Evolutionary conservation across 2,888 invertebrate genomes (phyloP), one percentile per base, ranked within the genome.

Genomic region (Dynastes maya): DNA sequence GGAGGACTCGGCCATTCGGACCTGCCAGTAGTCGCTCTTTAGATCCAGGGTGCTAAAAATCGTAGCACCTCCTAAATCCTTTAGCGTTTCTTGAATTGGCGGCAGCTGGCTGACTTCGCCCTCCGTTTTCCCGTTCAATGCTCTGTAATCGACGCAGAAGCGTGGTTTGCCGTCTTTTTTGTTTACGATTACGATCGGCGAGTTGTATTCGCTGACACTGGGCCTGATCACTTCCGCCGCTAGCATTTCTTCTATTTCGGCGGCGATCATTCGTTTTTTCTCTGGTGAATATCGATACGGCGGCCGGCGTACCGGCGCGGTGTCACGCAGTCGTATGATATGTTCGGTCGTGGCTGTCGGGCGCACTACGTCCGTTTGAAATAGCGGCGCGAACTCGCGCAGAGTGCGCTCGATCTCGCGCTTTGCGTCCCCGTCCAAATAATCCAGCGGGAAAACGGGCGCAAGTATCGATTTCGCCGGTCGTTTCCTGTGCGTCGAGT

Each of bases 1-100:
- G 0, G 81, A 79, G 3, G 79, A 55, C 1, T 67, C 75, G 1
- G 80, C 80, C 80, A 86, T 80, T 1, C 83, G 83, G 1, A 86
- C 78, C 49, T 86, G 86, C 85, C 86, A 86, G 63, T 85, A 87
- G 2, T 85, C 85, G 55, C 81, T 82, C 27, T 82, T 82, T 4
- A 86, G 76, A n/a, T 87, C 86, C 1, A 86, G 65, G 8, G 84
- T 84, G 1, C 84, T 79, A 61, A 86, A 86, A 6, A 85, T 78
- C 16, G 58, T 74, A 0, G 86, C 85, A 8, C 61, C 55, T 0
- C 85, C 84, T 0, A 86, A 74, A 11, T 82, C 83, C 16, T 16
- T 16, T 0, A 84, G 63, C 0, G 83, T 67, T 16, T 16, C 16
- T 32, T 32, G 32, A 2, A 32, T 32, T 2, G 32, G 32, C 2